phyloP scores from a whole-genome alignment of 1,140 invertebrate species.

The Mya arenaria region DNA sequence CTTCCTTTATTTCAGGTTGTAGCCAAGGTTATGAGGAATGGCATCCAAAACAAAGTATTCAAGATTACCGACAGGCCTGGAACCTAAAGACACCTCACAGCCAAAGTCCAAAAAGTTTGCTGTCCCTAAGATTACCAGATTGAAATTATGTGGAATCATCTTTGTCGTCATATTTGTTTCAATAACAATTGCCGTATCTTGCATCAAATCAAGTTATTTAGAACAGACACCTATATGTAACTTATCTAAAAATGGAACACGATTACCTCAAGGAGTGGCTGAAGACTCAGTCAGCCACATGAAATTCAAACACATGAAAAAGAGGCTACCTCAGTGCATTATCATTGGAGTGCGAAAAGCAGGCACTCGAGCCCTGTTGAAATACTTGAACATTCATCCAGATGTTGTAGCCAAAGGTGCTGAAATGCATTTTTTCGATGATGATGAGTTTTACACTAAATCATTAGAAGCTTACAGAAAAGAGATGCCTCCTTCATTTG shows the following conservation, averaged over 20 bases:
- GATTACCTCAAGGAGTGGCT: neutral
- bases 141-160: slow-evolving; percentile 13
- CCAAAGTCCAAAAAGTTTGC: slow-evolving; percentile 13
- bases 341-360: slow-evolving; percentile 82
- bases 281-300: neutral
- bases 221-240: neutral
- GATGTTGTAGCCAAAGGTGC: slow-evolving; percentile 73
- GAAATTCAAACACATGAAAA: slow-evolving; percentile 37
- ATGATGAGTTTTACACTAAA: slow-evolving; percentile 77
- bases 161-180: neutral
- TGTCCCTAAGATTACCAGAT: slow-evolving; percentile 17
- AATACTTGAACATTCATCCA: slow-evolving; percentile 81
- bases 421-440: slow-evolving; percentile 82
- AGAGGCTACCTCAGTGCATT: slow-evolving; percentile 73
- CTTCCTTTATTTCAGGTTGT: too few relatives aligned
- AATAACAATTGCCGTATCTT: slow-evolving; percentile 1
- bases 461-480: slow-evolving; percentile 81
- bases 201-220: slow-evolving; percentile 1
- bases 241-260: neutral
- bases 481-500: slow-evolving; percentile 75
- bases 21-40: too few relatives aligned
- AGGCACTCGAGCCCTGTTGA: slow-evolving; percentile 81
- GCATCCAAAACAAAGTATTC: slow-evolving; percentile 8
- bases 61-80: neutral
- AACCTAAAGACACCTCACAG: neutral